Evolutionary conservation across 2,888 invertebrate genomes (phyloP).

Genomic region (Enoplolaimus lenunculus): DNA sequence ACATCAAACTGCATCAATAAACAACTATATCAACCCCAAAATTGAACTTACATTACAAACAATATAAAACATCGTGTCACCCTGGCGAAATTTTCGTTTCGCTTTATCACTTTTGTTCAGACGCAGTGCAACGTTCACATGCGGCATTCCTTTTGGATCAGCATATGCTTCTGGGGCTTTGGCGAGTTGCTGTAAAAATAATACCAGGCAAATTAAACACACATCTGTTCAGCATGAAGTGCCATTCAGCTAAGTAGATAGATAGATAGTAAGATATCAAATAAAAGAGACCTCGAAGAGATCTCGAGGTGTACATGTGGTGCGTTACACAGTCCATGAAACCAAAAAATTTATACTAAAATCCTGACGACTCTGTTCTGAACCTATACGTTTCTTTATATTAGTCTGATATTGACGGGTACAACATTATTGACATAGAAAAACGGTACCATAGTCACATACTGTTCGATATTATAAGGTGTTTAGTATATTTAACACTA

Average conservation of each 20-base stretch:
- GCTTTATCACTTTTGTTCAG: constrained; percentile 52
- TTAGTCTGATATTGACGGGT: too few relatives aligned
- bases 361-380: too few relatives aligned
- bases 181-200: constrained; percentile 58
- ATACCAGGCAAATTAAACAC: background rate
- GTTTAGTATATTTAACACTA: too few relatives aligned
- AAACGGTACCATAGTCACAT: too few relatives aligned
- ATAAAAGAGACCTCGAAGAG: background rate
- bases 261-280: background rate
- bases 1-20: too few relatives aligned
- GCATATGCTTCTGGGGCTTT: constrained; percentile 83
- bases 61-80: constrained; percentile 86
- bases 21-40: too few relatives aligned
- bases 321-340: too few relatives aligned
- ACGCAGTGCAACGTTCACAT: constrained; percentile 78
- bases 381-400: too few relatives aligned
- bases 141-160: constrained; percentile 64
- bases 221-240: constrained; percentile 13
- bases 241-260: background rate
- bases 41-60: constrained; percentile 65
- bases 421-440: too few relatives aligned
- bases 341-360: too few relatives aligned
- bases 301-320: too few relatives aligned
- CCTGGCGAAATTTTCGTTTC: constrained; percentile 58
- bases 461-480: too few relatives aligned